A percentile compares a stretch with the other conserved stretches of the same genome.
Conservation (phyloP, 2,113 vertebrate species). For the Callionymus lyra region DNA sequence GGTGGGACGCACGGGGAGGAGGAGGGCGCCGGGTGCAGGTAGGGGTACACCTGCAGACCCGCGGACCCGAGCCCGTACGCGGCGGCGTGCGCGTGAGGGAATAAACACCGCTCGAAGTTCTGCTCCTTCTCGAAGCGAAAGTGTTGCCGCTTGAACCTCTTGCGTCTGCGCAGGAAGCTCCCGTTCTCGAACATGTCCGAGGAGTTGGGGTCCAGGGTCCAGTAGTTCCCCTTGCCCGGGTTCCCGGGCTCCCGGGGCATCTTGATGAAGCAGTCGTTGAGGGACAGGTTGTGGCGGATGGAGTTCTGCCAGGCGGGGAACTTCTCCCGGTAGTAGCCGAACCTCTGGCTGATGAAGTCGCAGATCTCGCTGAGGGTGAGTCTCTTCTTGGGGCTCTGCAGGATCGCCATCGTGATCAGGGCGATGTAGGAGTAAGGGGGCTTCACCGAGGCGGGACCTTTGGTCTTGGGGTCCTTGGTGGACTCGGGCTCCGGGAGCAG, state of each 20-base stretch:
- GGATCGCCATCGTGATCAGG: conserved; percentile 73
- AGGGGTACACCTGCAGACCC: conserved; percentile 61
- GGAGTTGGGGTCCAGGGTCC: conserved; percentile 74
- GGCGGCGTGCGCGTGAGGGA: conserved; percentile 31
- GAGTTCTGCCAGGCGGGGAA: conserved; percentile 77
- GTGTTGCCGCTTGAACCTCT: conserved; percentile 72
- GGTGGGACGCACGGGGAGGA: conserved; percentile 52
- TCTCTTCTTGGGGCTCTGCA: conserved; percentile 71
- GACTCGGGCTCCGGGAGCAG: conserved; percentile 39
- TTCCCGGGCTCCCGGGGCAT: conserved; percentile 73
- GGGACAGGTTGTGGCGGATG: conserved; percentile 71
- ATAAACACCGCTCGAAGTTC: conserved; percentile 45
- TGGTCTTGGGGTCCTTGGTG: conserved; percentile 30
- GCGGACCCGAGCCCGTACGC: conserved; percentile 55
- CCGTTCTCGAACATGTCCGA: conserved; percentile 78
- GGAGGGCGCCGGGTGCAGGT: conserved; percentile 48
- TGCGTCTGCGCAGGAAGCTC: conserved; percentile 70
- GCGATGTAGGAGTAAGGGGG: conserved; percentile 75
- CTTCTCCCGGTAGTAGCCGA: conserved; percentile 71
- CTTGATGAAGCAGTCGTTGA: conserved; percentile 74
- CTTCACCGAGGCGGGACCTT: conserved; percentile 63
- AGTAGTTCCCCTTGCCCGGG: conserved; percentile 75
- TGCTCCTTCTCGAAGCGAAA: conserved; percentile 65
- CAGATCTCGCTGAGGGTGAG: conserved; percentile 75
- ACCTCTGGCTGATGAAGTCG: conserved; percentile 73